Evolutionary conservation across 2,113 vertebrate species (phyloP), one percentile per base, ranked within the genome.

Genomic region (Mixornis gularis): DNA sequence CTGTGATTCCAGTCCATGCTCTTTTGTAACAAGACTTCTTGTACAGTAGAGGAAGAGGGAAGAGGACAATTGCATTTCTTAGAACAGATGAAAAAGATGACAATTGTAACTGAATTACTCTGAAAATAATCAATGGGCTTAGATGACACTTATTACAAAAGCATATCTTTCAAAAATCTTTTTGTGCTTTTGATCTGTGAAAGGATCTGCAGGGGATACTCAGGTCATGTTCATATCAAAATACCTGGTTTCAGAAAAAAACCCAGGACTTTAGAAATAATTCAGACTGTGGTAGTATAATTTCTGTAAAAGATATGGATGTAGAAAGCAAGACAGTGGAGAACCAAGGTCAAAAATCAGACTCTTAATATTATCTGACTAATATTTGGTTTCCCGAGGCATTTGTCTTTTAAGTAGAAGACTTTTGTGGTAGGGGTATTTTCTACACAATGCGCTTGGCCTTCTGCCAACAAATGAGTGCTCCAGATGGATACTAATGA

Each of bases 401-500:
- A 62, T 89, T 79, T 79, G 3, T 85, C 79, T 69, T 89, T 70
- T 17, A 82, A 36, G 40, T 36, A 85, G 71, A 83, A 73, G 41
- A 78, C 56, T 63, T 34, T 89, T 20, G 21, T 79, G 38, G 85
- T 49, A 70, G n/a, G 24, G 60, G 68, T 36, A 59, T 84, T 79
- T 94, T 87, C 78, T 66, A 94, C 19, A 92, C 87, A 93, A 92
- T 85, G 69, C 79, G 12, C 40, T 68, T 66, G 95, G 86, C 79
- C 58, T 80, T 84, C 77, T 91, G 90, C 97, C 94, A 82, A 78
- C 49, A 79, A 46, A 92, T 85, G 79, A 96, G 68, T 3, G 1
- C 79, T 96, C 64, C 76, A 95, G 92, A 91, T 71, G 84, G 95
- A 89, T 85, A 74, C 85, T 48, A 60, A 96, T 46, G 82, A 92